Evolutionary conservation across 1,140 invertebrate genomes (phyloP), one percentile per base, ranked within the genome.

Genomic region (Trialeurodes vaporariorum): DNA sequence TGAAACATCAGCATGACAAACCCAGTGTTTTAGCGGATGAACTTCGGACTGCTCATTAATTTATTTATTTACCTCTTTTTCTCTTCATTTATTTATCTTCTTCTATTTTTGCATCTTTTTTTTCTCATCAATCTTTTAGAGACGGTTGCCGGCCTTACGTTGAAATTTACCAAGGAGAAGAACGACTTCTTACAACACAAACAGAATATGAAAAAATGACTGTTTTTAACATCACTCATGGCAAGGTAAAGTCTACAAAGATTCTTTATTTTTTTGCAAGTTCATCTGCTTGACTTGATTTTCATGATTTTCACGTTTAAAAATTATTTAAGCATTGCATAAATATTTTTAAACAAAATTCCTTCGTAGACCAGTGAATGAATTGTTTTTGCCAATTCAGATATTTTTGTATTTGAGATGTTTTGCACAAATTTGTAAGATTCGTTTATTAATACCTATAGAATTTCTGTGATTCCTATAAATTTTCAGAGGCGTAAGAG

Each of bases 101-200:
- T n/a, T n/a, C n/a, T n/a, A n/a, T n/a, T n/a, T 49, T 49, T 49
- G 5, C 17, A 49, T 9, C 17, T 49, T 49, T 49, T 5, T 49
- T 49, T 49, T 49, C 34, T 49, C n/a, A 49, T 49, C 17, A 69
- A 74, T 75, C 27, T 76, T 78, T 61, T 73, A 90, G 91, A 67
- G 95, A 96, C 81, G 95, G 95, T 0, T 96, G 94, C 76, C 82
- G 94, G 69, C 93, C 94, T 17, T 97, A 93, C 79, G 83, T 95
- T 25, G 94, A 98, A 80, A 85, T 98, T 40, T 96, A 89, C 76
- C 89, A 91, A 73, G 93, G 92, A 73, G 92, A 94, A 69, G 85
- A 92, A 61, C 82, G 92, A 75, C 78, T 96, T 17, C 83, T 94
- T 17, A 88, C 89, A 0, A 94, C 93, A 0, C 81, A 84, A 13